phyloP scores from a whole-genome alignment of 2,113 vertebrate species.

The Etheostoma cragini region DNA sequence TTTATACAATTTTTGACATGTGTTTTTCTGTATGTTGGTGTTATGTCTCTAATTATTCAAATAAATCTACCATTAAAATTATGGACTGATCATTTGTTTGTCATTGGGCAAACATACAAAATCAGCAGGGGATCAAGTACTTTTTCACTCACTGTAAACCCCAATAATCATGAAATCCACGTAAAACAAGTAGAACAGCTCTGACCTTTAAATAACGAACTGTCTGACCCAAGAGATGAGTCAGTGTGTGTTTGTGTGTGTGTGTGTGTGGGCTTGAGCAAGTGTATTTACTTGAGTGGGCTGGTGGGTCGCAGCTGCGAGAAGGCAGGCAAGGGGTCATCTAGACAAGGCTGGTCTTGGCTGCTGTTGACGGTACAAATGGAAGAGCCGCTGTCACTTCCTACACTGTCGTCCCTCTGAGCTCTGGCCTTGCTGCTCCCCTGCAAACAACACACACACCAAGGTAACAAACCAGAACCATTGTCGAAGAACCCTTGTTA shows the following conservation, averaged over 20 bases:
- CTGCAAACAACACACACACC: conserved; percentile 75
- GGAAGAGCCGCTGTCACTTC: conserved; percentile 80
- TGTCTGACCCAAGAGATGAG: not conserved
- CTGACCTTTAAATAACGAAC: conserved; percentile 2
- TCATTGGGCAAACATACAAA: too few species aligned
- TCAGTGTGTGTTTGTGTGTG: not conserved
- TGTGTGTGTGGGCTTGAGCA: too few species aligned
- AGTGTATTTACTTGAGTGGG: conserved; percentile 75
- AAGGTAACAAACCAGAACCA: not conserved
- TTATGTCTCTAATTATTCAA: too few species aligned
- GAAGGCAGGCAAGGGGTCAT: conserved; percentile 58
- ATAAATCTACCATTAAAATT: too few species aligned
- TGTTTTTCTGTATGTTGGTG: too few species aligned
- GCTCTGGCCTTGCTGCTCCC: conserved; percentile 87
- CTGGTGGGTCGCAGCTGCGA: conserved; percentile 67
- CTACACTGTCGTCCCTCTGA: conserved; percentile 83
- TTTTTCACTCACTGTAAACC: not conserved
- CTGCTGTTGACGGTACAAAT: conserved; percentile 79
- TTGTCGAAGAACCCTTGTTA: not conserved
- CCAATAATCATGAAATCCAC: not conserved
- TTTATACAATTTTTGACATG: too few species aligned
- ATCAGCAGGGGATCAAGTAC: too few species aligned
- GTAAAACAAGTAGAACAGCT: not conserved
- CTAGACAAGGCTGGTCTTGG: conserved; percentile 59
- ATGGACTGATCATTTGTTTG: too few species aligned